These are phyloP conservation scores for Rhagium mordax DNA, from an alignment of 2,888 invertebrate species.

Conservation along the genomic window DNA sequence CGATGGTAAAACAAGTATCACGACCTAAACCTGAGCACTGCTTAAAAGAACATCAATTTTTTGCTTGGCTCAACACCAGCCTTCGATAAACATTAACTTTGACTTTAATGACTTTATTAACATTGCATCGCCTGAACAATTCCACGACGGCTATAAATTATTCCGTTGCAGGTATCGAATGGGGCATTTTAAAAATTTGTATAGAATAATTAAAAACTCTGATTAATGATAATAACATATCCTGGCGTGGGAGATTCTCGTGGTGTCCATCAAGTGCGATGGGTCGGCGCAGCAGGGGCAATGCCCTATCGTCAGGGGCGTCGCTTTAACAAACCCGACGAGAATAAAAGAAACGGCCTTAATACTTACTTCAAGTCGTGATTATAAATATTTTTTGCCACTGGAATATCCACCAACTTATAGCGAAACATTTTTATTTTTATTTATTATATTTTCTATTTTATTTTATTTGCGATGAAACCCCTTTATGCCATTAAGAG, in stretches of 20 bases:
- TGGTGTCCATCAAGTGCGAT: neutral
- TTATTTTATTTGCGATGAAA: neutral
- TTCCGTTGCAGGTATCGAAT: neutral
- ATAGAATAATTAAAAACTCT: conserved; percentile 3
- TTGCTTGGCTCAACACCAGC: too few relatives aligned
- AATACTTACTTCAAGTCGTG: neutral
- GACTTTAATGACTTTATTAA: conserved; percentile 4
- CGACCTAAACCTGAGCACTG: too few relatives aligned
- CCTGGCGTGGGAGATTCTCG: conserved; percentile 9
- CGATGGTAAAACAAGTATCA: too few relatives aligned
- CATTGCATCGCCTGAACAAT: neutral
- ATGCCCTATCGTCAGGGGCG: conserved; percentile 1
- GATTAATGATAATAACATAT: conserved; percentile 6
- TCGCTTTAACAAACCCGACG: neutral
- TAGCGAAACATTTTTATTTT: too few relatives aligned
- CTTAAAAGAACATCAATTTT: too few relatives aligned
- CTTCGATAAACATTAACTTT: conserved; percentile 1
- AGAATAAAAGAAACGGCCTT: neutral
- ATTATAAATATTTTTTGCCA: too few relatives aligned
- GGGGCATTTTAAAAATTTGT: neutral
- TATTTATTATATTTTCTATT: too few relatives aligned
- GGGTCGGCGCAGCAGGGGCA: neutral
- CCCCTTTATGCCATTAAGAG: neutral
- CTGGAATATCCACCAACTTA: too few relatives aligned
- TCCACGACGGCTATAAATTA: neutral